A percentile compares a stretch with the other conserved stretches of the same genome.
These are phyloP conservation scores for cattle (Bos taurus) DNA, from an alignment of 2,113 vertebrate genomes.

Conservation along the genomic window DNA sequence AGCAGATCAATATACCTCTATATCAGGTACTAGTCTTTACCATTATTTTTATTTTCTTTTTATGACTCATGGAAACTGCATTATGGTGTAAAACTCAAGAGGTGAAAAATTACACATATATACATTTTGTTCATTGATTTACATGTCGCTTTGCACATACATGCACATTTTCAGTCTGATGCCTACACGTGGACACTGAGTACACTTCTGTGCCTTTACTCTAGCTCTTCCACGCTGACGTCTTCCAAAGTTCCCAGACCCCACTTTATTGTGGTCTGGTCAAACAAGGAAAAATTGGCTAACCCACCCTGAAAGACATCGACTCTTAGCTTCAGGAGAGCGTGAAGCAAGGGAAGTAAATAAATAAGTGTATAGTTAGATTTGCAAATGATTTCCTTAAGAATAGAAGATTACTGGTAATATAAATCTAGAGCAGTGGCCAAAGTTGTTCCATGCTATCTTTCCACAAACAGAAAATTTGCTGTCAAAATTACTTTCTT, in stretches of 20 bases:
- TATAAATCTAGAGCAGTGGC: neutral
- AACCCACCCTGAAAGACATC: neutral
- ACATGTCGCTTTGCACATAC: neutral
- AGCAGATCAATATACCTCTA: slow-evolving; percentile 93
- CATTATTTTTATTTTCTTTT: slow-evolving; percentile 69
- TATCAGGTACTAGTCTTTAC: slow-evolving; percentile 86
- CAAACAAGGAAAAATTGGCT: neutral
- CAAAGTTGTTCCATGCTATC: neutral
- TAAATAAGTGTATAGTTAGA: neutral
- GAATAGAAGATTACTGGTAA: neutral
- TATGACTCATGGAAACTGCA: slow-evolving; percentile 44
- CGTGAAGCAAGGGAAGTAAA: neutral
- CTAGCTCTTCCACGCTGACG: neutral
- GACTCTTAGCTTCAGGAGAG: neutral
- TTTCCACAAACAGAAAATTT: slow-evolving; percentile 15
- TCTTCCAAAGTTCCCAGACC: neutral
- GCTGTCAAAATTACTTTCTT: neutral
- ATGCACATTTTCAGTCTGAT: neutral
- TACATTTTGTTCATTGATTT: neutral
- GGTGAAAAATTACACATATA: neutral
- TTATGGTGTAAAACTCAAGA: slow-evolving; percentile 21
- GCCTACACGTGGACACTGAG: neutral
- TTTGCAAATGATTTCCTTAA: neutral
- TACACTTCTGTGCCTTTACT: neutral
- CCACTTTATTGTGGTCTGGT: neutral